Conservation (phyloP, 2,113 vertebrate genomes). For the Rhinolophus sinicus region DNA sequence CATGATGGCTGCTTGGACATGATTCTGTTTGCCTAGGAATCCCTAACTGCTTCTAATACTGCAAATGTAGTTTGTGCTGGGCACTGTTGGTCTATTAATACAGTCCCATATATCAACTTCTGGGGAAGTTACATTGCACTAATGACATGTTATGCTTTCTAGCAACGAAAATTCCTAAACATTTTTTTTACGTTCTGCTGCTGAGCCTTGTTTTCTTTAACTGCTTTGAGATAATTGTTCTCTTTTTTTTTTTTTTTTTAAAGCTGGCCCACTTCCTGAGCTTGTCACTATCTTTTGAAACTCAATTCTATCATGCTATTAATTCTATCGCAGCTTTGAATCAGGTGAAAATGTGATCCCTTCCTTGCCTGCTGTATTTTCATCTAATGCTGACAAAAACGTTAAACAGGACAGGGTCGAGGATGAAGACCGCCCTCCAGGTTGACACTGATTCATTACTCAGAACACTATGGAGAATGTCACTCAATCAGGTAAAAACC, state of each 20-base stretch:
- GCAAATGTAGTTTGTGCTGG: not conserved
- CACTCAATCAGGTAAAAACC: not conserved
- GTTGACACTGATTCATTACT: not conserved
- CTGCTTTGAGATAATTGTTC: constrained; percentile 12
- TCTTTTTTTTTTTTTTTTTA: not conserved
- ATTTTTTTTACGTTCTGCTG: not conserved
- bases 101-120: not conserved
- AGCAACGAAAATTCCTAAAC: constrained; percentile 23
- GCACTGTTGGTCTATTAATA: not conserved
- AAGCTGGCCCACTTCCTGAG: not conserved
- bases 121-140: not conserved
- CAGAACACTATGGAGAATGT: not conserved
- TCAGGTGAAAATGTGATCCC: not conserved
- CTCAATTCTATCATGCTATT: not conserved
- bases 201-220: not conserved
- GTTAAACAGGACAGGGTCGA: not conserved
- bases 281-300: constrained; percentile 27
- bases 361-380: not conserved
- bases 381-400: not conserved
- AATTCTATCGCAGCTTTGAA: not conserved
- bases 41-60: not conserved
- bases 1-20: not conserved
- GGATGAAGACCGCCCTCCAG: not conserved
- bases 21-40: constrained; percentile 27
- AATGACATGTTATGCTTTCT: not conserved